These are phyloP conservation scores for Tenrec ecaudatus DNA, from an alignment of 2,113 vertebrate species.

Conservation along the genomic window DNA sequence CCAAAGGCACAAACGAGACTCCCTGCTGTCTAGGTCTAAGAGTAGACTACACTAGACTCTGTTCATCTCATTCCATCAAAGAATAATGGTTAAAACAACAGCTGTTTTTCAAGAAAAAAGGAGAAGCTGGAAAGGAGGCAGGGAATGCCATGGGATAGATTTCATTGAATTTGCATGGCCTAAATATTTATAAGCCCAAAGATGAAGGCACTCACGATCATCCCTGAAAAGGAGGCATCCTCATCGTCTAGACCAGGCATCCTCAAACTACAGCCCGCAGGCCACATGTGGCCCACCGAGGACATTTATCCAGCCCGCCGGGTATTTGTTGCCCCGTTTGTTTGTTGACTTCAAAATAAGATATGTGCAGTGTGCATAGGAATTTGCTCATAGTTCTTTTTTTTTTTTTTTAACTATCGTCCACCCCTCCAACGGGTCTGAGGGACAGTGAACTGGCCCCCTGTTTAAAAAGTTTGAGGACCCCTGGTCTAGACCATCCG, in stretches of 20 bases:
- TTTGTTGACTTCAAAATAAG: no score
- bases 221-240: not conserved
- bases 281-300: no score
- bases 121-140: not conserved
- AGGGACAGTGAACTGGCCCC: no score
- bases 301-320: no score
- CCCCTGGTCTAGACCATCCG: no score
- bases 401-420: no score
- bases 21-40: not conserved
- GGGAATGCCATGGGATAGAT: not conserved
- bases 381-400: no score
- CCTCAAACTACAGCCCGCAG: no score
- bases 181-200: slow-evolving; percentile 51
- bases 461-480: no score
- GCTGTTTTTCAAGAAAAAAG: not conserved
- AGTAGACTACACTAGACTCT: not conserved
- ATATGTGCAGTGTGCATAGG: no score
- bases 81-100: not conserved
- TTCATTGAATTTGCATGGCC: slow-evolving; percentile 39
- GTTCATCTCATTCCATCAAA: not conserved
- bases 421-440: no score
- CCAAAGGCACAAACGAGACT: not conserved
- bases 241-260: not conserved
- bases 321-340: no score
- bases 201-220: slow-evolving; percentile 26